Percentiles rank a stretch among this genome's conserved stretches.
Evolutionary conservation across 2,113 vertebrate species (phyloP).

Genomic region (Chrysochloris asiatica): DNA sequence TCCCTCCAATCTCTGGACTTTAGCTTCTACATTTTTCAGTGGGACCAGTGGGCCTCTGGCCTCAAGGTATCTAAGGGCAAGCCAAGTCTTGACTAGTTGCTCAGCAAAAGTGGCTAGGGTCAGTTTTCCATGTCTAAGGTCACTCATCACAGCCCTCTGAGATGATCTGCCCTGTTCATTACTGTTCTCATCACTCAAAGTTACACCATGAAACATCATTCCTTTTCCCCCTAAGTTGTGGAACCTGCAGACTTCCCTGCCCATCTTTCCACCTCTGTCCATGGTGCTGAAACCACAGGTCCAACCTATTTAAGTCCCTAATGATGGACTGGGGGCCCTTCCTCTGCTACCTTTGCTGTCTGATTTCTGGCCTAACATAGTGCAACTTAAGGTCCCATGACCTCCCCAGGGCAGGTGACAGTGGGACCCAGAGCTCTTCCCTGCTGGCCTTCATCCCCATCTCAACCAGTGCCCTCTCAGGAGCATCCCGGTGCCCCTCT

Average conservation of each 20-base stretch:
- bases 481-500: constrained; percentile 6
- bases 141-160: background rate
- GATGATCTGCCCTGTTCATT: background rate
- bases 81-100: background rate
- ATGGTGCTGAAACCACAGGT: constrained; percentile 33
- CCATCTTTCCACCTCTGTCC: background rate
- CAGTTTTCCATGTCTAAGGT: background rate
- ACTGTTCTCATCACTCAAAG: background rate
- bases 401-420: background rate
- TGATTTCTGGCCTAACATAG: background rate
- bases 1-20: background rate
- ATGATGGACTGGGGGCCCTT: background rate
- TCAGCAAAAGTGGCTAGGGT: background rate
- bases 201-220: background rate
- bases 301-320: background rate
- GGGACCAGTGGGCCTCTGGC: background rate
- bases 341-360: background rate
- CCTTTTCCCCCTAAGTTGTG: background rate
- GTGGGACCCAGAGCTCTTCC: background rate
- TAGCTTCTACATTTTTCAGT: background rate
- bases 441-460: background rate
- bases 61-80: background rate
- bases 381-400: background rate
- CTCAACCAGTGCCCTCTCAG: background rate
- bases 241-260: background rate